Evolutionary conservation across 2,888 invertebrate genomes (phyloP).

Genomic region (Gastrophysa polygoni): DNA sequence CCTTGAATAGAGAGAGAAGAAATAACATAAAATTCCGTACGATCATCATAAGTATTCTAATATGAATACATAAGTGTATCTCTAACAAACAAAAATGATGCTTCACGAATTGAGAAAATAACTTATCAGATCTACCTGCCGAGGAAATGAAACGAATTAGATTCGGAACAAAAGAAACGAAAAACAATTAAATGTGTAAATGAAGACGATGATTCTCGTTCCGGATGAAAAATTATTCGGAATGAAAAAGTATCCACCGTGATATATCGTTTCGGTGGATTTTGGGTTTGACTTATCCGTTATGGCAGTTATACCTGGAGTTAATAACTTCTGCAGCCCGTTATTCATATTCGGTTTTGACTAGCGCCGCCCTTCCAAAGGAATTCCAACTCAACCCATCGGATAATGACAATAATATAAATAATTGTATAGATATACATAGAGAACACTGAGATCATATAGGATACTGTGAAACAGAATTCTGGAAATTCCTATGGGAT

Average conservation of each 20-base stretch:
- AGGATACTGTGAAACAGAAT: too few relatives aligned
- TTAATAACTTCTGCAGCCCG: constrained; percentile 37
- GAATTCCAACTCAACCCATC: neutral
- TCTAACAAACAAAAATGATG: too few relatives aligned
- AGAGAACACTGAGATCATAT: neutral
- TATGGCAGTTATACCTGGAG: constrained; percentile 52
- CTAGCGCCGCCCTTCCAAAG: constrained; percentile 11
- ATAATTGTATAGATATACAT: neutral
- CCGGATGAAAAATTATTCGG: constrained; percentile 17
- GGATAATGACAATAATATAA: neutral
- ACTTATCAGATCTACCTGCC: constrained; percentile 6
- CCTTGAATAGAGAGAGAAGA: too few relatives aligned
- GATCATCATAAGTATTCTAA: too few relatives aligned
- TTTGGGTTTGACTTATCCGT: constrained; percentile 49
- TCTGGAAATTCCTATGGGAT: too few relatives aligned
- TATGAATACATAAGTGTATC: too few relatives aligned
- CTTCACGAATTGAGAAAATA: too few relatives aligned
- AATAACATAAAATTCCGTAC: too few relatives aligned
- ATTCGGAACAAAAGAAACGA: constrained; percentile 41
- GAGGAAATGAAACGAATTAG: constrained; percentile 41
- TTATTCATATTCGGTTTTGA: constrained; percentile 8
- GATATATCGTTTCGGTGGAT: constrained; percentile 54
- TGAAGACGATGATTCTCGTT: constrained; percentile 27
- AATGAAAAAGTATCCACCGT: constrained; percentile 51
- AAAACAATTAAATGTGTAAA: constrained; percentile 59